A percentile compares a stretch with the other conserved stretches of the same genome.
Conservation (phyloP, 1,140 invertebrate species). For the Drosophila nigromelanica region DNA sequence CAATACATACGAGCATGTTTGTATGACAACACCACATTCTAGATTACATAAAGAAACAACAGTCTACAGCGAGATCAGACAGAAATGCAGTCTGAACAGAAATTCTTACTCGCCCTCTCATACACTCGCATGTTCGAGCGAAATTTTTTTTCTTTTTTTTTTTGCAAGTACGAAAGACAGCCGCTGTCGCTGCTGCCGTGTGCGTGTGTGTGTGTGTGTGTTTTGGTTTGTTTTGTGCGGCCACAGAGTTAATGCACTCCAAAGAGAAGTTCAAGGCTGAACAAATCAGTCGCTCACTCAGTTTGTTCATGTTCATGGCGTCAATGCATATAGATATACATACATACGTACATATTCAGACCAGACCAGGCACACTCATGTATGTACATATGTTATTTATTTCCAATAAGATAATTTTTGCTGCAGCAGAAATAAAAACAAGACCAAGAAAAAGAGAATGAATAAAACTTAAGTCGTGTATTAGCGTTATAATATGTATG, state of each 20-base stretch:
- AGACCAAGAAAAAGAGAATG: constrained; percentile 26
- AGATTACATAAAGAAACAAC: constrained; percentile 68
- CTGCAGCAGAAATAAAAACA: constrained; percentile 55
- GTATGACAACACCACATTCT: constrained; percentile 59
- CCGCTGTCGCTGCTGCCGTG: constrained; percentile 22
- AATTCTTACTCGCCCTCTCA: constrained; percentile 36
- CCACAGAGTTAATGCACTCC: constrained; percentile 81
- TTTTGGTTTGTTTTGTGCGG: constrained; percentile 40
- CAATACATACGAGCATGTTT: constrained; percentile 6
- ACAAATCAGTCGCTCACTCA: constrained; percentile 79
- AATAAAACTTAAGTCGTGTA: constrained; percentile 44
- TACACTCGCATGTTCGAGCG: constrained; percentile 29
- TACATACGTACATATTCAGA: constrained; percentile 13
- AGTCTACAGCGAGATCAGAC: constrained; percentile 62
- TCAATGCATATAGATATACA: constrained; percentile 38
- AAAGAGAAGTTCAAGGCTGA: constrained; percentile 82
- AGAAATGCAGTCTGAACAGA: constrained; percentile 51
- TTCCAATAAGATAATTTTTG: constrained; percentile 69
- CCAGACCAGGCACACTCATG: constrained; percentile 8
- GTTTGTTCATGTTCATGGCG: constrained; percentile 61
- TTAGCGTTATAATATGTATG: constrained; percentile 3
- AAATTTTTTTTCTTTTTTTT: constrained; percentile 49
- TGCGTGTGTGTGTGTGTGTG: constrained; percentile 26
- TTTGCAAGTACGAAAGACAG: constrained; percentile 46
- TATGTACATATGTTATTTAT: constrained; percentile 13